These are phyloP conservation scores for Mico argentatus DNA, from an alignment of 2,797 vertebrate species.

Conservation along the genomic window DNA sequence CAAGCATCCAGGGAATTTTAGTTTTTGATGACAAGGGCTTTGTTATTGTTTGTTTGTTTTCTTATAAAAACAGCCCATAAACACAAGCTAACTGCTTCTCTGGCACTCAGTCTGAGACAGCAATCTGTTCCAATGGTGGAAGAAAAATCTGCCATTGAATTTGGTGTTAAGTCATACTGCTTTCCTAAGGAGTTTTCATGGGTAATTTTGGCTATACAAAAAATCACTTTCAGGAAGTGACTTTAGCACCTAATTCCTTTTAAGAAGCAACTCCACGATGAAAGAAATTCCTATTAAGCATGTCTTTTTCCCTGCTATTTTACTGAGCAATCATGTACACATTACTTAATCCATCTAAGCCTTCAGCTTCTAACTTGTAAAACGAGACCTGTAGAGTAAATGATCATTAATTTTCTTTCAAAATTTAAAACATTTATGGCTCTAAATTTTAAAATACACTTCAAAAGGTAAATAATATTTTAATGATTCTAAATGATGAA, in stretches of 20 bases:
- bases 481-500: not conserved
- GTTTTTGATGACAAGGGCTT: not conserved
- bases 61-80: not conserved
- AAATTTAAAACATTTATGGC: not conserved
- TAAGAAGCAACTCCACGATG: not conserved
- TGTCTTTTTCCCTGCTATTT: not conserved
- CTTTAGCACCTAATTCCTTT: not conserved
- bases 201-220: not conserved
- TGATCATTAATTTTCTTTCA: not conserved
- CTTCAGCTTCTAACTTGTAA: not conserved
- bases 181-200: not conserved
- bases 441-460: constrained; percentile 37
- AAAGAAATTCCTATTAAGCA: not conserved
- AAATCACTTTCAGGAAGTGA: not conserved
- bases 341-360: not conserved
- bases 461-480: not conserved
- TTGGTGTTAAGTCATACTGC: not conserved
- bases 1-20: not conserved
- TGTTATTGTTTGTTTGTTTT: not conserved
- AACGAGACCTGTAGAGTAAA: not conserved
- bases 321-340: not conserved
- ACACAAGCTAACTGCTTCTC: not conserved
- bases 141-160: not conserved
- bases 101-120: not conserved
- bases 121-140: not conserved